phyloP scores from a whole-genome alignment of 2,888 invertebrate species.

The Patella pellucida region DNA sequence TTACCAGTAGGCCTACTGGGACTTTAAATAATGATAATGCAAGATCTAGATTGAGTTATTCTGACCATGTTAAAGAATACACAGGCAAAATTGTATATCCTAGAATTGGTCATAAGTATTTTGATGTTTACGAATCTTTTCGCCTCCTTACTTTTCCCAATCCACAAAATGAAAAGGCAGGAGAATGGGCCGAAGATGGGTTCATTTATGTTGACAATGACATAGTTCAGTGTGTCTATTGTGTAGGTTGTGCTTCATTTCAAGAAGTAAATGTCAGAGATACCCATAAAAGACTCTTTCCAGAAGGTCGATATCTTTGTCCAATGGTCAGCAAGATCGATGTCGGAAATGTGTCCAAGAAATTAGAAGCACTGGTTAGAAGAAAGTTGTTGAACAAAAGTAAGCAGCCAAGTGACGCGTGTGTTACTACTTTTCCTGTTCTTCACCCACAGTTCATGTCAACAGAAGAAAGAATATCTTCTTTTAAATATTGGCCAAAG shows the following conservation, averaged over 20 bases:
- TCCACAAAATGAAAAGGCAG: neutral
- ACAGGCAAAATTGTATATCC: neutral
- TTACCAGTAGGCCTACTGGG: no score
- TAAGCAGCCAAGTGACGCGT: neutral
- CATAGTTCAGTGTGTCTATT: neutral
- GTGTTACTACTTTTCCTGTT: neutral
- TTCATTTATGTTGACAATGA: neutral
- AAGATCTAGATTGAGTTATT: no score
- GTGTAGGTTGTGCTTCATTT: slow-evolving; percentile 1
- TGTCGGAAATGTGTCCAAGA: neutral
- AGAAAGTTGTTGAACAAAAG: neutral
- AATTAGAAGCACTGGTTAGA: neutral
- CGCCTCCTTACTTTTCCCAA: neutral
- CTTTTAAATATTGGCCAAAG: neutral
- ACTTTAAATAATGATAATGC: no score
- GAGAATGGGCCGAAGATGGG: neutral
- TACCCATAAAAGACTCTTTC: neutral
- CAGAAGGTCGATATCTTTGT: neutral
- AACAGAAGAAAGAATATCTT: neutral
- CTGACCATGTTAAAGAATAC: neutral
- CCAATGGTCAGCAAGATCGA: neutral
- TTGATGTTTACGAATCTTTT: neutral
- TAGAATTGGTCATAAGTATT: neutral
- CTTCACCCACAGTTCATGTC: neutral
- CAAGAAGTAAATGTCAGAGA: neutral